Evolutionary conservation across 2,797 vertebrate genomes (phyloP), one percentile per base, ranked within the genome.

Genomic region (Lindbergichthys nudifrons): DNA sequence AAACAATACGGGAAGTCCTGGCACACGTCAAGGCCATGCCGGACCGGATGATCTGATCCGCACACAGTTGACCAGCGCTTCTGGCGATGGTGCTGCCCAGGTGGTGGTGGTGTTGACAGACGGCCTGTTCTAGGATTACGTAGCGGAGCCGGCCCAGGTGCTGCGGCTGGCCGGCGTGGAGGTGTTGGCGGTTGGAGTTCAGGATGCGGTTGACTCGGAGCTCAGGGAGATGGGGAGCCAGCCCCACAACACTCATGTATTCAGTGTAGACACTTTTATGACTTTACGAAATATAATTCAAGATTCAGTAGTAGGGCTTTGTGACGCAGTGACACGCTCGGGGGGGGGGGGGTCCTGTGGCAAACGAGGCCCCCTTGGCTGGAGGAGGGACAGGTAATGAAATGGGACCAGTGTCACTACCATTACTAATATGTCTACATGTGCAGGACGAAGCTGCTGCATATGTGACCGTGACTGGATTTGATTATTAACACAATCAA

Each of bases 361-460:
- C 80, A 67, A 84, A 84, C 73, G 94, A 96, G 78, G 93, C 91
- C 89, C 93, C 89, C 82, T 88, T 92, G 91, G 82, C 92, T 92
- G 94, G 94, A 93, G 94, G 94, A 94, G 86, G 95, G 92, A 96
- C 96, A 96, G 96, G 97, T 97, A 97, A 96, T 62, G 73, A 82
- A 84, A 69, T 79, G 81, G 86, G 83, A 89, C 87, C 90, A 88
- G 87, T 80, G 82, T 84, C 87, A 81, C 87, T 87, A 91, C 88
- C 87, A 87, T 79, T 56, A 92, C 94, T 94, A 89, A 88, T 85
- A 70, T 80, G 73, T 72, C 75, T 73, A 83, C 77, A 77, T 88
- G 86, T 88, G 83, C 84, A 79, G 80, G 66, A 79, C 54, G 61
- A 81, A 65, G 47, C 64, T 76, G 81, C 81, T 83, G 87, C 74